Base-by-base conservation (phyloP, 2,113 vertebrate genomes). In the Corythaeola cristata region DNA sequence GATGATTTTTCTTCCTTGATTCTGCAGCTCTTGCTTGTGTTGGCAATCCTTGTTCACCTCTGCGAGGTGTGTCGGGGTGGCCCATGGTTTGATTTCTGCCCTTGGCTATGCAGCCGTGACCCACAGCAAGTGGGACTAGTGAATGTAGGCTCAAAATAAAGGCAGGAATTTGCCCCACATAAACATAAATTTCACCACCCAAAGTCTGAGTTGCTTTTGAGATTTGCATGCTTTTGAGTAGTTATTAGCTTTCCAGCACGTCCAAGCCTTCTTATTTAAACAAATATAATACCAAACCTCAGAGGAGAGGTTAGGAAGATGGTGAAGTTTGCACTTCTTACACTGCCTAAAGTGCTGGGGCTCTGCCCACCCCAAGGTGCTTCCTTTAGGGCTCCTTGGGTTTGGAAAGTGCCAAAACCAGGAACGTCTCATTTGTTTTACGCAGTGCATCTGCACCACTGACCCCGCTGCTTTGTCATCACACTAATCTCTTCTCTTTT, bases 391-490 rank as follows among this genome's bases (percentile, higher is more conserved):
- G 14, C 22, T 73, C 14, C 45, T 53, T 9, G 26, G 12, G 10
- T 33, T 90, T 74, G 47, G 9, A 63, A 52, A 35, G 33, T 73
- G 53, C 33, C 74, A 49, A 39, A 79, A 28, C 11, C 35, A 30
- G 82, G 30, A 79, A 30, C 2, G 0, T 14, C 79, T 55, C 62
- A 7, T 49, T 60, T 69, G 59, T 74, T 90, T 58, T 14, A 0
- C 82, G 73, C 62, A 71, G 60, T 35, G 56, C 55, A 89, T 64
- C 59, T 35, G 49, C 44, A 47, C 64, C 67, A 5, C 37, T 72
- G 88, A 86, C 74, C 78, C 79, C 3, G 18, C 88, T 95, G 96
- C 91, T 96, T 94, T 90, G 88, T 88, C 96, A 97, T 73, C 75
- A 44, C 2, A 0, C 88, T 94, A 88, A 62, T 95, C 93, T 94